phyloP scores from a whole-genome alignment of 2,113 vertebrate species.

The Phainopepla nitens region DNA sequence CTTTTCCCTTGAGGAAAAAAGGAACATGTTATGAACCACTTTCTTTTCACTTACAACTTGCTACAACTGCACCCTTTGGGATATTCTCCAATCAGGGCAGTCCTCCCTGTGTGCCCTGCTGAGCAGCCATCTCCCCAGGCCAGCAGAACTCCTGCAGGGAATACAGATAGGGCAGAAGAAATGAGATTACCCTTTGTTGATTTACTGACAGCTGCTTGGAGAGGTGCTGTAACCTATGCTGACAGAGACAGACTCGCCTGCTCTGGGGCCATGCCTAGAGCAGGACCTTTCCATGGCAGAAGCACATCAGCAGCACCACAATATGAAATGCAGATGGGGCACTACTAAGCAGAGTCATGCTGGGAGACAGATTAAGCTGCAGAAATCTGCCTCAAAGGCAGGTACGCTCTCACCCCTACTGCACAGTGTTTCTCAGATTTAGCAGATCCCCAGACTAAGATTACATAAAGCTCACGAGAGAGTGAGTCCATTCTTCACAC shows the following conservation, averaged over 20 bases:
- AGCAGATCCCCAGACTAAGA: background rate
- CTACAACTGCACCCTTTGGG: background rate
- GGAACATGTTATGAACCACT: background rate
- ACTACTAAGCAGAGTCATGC: background rate
- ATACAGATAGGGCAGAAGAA: background rate
- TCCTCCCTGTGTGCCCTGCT: rapidly evolving
- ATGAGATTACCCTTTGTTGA: background rate
- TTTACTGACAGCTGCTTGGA: background rate
- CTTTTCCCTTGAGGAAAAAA: background rate
- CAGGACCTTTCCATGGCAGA: background rate
- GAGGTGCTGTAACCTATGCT: background rate
- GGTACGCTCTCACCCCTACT: background rate
- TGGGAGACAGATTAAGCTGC: background rate
- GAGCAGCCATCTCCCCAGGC: background rate
- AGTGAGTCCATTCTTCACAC: background rate
- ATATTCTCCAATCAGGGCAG: background rate
- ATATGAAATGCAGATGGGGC: background rate
- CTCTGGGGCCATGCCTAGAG: background rate
- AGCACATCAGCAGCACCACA: rapidly evolving
- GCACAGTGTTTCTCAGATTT: background rate
- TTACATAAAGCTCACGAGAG: background rate
- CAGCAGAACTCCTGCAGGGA: background rate
- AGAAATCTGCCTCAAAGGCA: background rate
- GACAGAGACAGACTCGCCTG: rapidly evolving
- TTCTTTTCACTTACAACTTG: background rate